Percentiles rank a stretch among this genome's conserved stretches.
These are phyloP conservation scores for Nephrotoma appendiculata DNA, from an alignment of 2,888 invertebrate genomes.

Conservation along the genomic window DNA sequence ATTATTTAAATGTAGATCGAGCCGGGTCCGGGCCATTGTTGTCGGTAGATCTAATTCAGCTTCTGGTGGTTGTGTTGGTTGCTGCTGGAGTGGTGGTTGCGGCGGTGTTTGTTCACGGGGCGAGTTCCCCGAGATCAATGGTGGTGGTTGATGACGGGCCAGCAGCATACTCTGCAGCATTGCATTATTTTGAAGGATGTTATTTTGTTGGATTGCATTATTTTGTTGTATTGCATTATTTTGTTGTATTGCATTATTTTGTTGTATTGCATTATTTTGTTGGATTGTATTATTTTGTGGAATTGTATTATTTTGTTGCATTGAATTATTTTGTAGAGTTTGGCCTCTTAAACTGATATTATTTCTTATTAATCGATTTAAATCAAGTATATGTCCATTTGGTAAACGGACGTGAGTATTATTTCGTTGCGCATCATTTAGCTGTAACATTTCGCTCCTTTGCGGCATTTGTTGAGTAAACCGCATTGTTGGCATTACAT, in stretches of 20 bases:
- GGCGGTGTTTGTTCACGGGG: constrained; percentile 11
- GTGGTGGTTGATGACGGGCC: neutral
- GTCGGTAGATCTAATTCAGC: constrained; percentile 13
- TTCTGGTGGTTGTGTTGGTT: constrained; percentile 7
- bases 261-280: neutral
- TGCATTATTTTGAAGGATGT: neutral
- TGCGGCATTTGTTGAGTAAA: neutral
- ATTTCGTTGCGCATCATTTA: constrained; percentile 31
- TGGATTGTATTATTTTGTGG: neutral
- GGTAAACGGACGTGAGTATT: constrained; percentile 29
- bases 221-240: neutral
- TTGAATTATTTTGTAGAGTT: neutral
- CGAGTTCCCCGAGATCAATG: neutral
- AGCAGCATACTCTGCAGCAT: neutral
- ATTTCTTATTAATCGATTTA: constrained; percentile 24
- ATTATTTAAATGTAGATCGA: constrained; percentile 29
- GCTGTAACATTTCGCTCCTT: constrained; percentile 20
- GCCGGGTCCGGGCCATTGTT: constrained; percentile 25
- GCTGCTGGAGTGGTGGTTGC: neutral
- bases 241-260: neutral
- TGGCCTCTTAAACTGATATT: neutral
- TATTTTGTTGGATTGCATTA: neutral
- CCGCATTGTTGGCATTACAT: neutral
- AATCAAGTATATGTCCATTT: constrained; percentile 32
- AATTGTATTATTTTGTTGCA: neutral